Percentiles rank a stretch among this genome's conserved stretches.
Evolutionary conservation across 2,797 vertebrate genomes (phyloP).

Genomic region (Oreortyx pictus): DNA sequence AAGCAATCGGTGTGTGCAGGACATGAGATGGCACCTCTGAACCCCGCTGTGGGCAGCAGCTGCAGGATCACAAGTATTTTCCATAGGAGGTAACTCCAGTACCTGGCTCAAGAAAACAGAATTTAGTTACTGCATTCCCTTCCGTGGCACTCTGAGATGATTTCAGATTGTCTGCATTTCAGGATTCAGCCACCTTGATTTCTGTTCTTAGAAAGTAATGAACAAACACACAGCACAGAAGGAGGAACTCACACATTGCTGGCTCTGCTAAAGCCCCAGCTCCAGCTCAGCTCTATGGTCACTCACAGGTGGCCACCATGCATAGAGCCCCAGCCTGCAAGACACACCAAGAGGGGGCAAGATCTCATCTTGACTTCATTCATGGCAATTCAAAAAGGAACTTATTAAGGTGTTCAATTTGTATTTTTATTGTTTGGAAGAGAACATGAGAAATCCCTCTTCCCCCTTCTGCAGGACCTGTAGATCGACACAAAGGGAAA

Average conservation of each 20-base stretch:
- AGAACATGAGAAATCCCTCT: not conserved
- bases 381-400: not conserved
- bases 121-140: not conserved
- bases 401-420: not conserved
- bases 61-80: not conserved
- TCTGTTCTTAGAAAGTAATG: not conserved
- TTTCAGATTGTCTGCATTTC: not conserved
- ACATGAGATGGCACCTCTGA: not conserved
- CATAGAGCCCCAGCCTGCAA: not conserved
- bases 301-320: not conserved
- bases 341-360: not conserved
- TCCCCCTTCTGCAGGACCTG: not conserved
- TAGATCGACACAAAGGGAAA: not conserved
- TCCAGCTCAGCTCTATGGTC: fast-evolving
- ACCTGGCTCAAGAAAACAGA: not conserved
- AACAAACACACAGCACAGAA: not conserved
- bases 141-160: not conserved
- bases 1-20: not conserved
- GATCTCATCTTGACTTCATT: not conserved
- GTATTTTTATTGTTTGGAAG: not conserved
- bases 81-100: not conserved
- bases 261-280: not conserved
- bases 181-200: not conserved
- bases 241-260: not conserved
- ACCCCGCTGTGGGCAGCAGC: not conserved